Conservation (phyloP, 2,113 vertebrate genomes). For the Castor canadensis region DNA sequence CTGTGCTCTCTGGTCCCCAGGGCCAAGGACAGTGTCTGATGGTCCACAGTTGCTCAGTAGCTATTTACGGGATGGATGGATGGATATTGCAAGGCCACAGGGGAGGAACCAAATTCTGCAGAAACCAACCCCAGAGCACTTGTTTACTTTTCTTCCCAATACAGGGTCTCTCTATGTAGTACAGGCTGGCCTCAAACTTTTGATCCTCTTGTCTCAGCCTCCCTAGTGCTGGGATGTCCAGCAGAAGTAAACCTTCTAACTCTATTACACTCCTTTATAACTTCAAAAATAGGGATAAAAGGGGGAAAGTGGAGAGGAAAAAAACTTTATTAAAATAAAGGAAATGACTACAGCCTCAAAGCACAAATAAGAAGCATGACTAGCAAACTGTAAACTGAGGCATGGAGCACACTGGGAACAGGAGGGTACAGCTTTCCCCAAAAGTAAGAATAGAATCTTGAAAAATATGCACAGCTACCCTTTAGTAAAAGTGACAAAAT, state of each 20-base stretch:
- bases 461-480: not conserved
- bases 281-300: not conserved
- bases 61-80: not conserved
- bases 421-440: not conserved
- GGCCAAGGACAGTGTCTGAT: not conserved
- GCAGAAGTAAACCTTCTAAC: no score
- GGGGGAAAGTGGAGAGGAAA: not conserved
- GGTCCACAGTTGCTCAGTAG: no score
- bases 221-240: no score
- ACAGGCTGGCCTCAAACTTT: no score
- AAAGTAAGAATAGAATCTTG: not conserved
- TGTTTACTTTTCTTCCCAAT: no score
- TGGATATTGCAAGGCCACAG: no score
- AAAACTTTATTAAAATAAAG: not conserved
- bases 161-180: no score
- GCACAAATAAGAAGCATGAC: not conserved
- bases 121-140: not conserved
- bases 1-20: not conserved
- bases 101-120: not conserved
- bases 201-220: no score
- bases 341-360: not conserved
- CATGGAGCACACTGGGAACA: not conserved
- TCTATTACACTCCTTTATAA: not conserved
- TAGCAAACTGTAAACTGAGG: not conserved
- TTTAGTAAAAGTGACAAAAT: not conserved